Evolutionary conservation across 2,888 invertebrate genomes (phyloP).

Genomic region (Torymus texanus): DNA sequence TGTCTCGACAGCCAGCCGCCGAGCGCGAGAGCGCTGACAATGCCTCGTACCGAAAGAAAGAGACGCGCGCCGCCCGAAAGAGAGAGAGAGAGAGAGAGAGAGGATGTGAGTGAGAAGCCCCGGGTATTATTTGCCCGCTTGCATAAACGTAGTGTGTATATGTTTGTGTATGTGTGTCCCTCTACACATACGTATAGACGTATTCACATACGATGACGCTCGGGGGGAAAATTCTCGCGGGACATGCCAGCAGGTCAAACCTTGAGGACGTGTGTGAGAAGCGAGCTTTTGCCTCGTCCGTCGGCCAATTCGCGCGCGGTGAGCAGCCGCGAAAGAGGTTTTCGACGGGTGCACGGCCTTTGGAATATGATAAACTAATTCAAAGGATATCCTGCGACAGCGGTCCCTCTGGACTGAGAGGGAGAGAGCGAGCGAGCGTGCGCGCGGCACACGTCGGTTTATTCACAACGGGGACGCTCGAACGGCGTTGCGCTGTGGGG

Average conservation of each 20-base stretch:
- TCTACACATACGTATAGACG: neutral
- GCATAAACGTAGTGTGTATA: too few relatives aligned
- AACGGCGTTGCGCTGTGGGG: neutral
- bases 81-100: too few relatives aligned
- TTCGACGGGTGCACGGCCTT: neutral
- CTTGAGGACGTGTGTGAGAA: too few relatives aligned
- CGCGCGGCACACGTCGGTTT: conserved; percentile 10
- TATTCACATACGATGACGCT: conserved; percentile 2
- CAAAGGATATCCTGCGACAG: conserved; percentile 30
- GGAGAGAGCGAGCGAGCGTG: neutral
- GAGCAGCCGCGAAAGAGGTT: neutral
- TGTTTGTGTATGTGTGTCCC: too few relatives aligned
- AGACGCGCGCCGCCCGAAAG: too few relatives aligned
- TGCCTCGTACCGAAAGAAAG: too few relatives aligned
- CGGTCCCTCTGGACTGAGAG: neutral
- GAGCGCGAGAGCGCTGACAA: too few relatives aligned
- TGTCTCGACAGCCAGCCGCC: too few relatives aligned
- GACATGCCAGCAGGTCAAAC: neutral
- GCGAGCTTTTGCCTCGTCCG: too few relatives aligned
- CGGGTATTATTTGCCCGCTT: too few relatives aligned
- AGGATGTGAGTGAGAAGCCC: too few relatives aligned
- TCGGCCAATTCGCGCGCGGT: neutral
- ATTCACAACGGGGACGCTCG: conserved; percentile 20
- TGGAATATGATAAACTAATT: conserved; percentile 50
- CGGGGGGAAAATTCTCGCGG: conserved; percentile 4